These are phyloP conservation scores for Pentalonia nigronervosa DNA, from an alignment of 1,140 invertebrate species.

Conservation along the genomic window DNA sequence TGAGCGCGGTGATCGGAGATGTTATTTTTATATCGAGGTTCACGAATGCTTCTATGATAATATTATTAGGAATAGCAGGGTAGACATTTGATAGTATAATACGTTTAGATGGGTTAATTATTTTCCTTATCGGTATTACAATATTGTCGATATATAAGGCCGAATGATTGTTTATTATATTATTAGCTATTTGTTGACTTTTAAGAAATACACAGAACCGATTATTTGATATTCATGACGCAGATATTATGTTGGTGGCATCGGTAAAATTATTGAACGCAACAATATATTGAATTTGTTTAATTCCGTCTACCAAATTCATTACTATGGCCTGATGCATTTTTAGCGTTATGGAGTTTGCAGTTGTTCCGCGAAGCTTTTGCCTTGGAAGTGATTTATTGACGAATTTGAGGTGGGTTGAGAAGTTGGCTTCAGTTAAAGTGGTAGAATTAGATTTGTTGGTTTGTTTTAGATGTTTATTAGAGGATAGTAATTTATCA, in stretches of 20 bases:
- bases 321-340: constrained; percentile 14
- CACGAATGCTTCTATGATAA: too few relatives aligned
- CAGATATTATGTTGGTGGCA: not conserved
- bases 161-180: not conserved
- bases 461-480: not conserved
- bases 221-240: not conserved
- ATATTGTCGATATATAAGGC: not conserved
- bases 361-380: not conserved
- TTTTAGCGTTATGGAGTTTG: not conserved
- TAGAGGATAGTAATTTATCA: not conserved
- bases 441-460: not conserved
- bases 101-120: constrained; percentile 1
- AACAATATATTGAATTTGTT: not conserved
- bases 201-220: not conserved
- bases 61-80: too few relatives aligned
- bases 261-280: not conserved
- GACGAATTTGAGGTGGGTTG: not conserved
- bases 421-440: not conserved
- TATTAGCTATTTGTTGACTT: not conserved
- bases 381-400: not conserved
- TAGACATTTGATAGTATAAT: too few relatives aligned
- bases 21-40: too few relatives aligned
- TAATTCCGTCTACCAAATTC: not conserved
- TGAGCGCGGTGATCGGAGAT: too few relatives aligned
- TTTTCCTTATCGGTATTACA: not conserved